Evolutionary conservation across 2,888 invertebrate genomes (phyloP), one percentile per base, ranked within the genome.

Genomic region (Mesopsocus fuscifrons): DNA sequence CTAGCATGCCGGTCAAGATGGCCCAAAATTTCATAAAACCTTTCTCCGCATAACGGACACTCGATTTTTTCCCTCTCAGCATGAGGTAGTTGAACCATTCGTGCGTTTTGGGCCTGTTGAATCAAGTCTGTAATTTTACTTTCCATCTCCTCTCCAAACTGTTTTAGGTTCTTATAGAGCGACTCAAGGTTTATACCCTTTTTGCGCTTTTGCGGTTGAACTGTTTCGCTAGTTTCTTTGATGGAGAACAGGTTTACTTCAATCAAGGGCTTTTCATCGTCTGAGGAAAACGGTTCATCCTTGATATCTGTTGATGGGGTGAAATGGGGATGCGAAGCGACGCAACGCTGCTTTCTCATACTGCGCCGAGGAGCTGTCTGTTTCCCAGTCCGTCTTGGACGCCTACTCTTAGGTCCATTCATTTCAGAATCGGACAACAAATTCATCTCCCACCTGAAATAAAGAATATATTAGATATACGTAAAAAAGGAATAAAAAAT

Each of bases 1-100:
- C 4, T 46, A 44, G 23, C 49, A 49, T 16, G 46, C 44, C 41
- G 46, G 43, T 18, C 49, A 46, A 8, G 46, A 34, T 32, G 47
- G 46, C 13, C 45, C 43, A 34, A 47, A 47, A 17, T 47, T 46
- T 22, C 46, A 43, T 5, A 45, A 45, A 26, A 47, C 46, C 13
- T 47, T 45, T 44, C 47, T 3, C 38, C 38, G 20, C 38, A 38
- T 15, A 38, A 11, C 16, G 38, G 38, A 11, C 38, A 38, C 21
- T 38, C 38, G 4, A 20, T 38, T 38, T 38, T 38, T 18, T 38
- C 38, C 17, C 38, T 15, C 15, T 17, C 20, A 21, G n/a, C 15
- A 18, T 38, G 15, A 6, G 38, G 20, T 20, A 20, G 20, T 21
- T 15, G 17, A 18, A 18, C 20, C 5, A 18, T 21, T 5, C n/a